phyloP scores from a whole-genome alignment of 2,888 invertebrate species.

The Protodeltote pygarga region DNA sequence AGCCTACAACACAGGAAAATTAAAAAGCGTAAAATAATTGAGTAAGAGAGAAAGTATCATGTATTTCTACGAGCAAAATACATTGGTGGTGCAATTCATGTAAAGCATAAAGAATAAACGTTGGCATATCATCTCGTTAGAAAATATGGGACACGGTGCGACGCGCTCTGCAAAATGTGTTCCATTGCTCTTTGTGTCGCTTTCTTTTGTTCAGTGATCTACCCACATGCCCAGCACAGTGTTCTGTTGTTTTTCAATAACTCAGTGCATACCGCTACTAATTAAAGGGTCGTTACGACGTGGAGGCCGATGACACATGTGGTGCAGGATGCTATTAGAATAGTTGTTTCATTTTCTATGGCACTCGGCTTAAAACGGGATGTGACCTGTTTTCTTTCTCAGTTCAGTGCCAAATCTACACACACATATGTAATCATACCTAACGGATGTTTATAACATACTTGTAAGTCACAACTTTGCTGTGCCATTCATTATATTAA shows the following conservation, averaged over 20 bases:
- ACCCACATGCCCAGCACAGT: slow-evolving; percentile 51
- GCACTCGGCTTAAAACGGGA: slow-evolving; percentile 17
- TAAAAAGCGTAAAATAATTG: slow-evolving; percentile 39
- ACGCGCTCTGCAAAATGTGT: slow-evolving; percentile 79
- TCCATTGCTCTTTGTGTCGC: slow-evolving; percentile 82
- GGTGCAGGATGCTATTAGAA: slow-evolving; percentile 11
- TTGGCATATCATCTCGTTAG: slow-evolving; percentile 81
- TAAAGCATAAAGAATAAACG: slow-evolving; percentile 70
- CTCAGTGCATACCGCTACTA: slow-evolving; percentile 44
- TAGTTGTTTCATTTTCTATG: slow-evolving; percentile 10
- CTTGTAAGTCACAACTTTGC: no score
- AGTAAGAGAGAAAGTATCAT: slow-evolving; percentile 24
- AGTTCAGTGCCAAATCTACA: slow-evolving; percentile 11
- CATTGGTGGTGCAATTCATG: slow-evolving; percentile 61
- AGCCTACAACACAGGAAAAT: slow-evolving; percentile 44
- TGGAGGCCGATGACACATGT: no score
- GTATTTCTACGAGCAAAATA: slow-evolving; percentile 49
- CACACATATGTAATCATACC: not conserved
- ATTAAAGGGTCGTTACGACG: slow-evolving; percentile 50
- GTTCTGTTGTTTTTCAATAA: slow-evolving; percentile 57
- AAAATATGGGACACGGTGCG: slow-evolving; percentile 81
- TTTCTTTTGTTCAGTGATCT: slow-evolving; percentile 80
- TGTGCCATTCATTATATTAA: no score
- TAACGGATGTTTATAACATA: not conserved
- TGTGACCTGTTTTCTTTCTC: slow-evolving; percentile 22